phyloP scores from a whole-genome alignment of 2,888 invertebrate species.

The Lamproptera curius region DNA sequence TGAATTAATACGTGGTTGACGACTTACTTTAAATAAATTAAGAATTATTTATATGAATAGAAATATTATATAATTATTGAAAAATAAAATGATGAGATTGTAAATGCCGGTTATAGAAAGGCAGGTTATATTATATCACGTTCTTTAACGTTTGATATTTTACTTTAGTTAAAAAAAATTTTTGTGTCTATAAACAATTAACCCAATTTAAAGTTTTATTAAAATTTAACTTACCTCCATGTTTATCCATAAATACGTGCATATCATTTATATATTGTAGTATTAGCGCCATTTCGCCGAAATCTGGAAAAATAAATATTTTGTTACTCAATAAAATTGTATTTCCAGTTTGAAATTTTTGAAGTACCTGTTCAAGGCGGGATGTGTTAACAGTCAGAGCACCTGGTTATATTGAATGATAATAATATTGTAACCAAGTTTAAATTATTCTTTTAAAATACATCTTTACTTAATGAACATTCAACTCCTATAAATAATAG shows the following conservation, averaged over 20 bases:
- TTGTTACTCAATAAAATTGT: background rate
- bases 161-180: too few species aligned
- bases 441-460: conserved; percentile 9
- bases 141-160: too few species aligned
- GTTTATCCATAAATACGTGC: conserved; percentile 88
- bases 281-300: conserved; percentile 85
- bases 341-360: conserved; percentile 24
- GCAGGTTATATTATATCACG: too few species aligned
- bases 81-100: too few species aligned
- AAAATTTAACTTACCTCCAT: conserved; percentile 86
- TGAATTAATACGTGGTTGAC: too few species aligned
- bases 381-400: conserved; percentile 19
- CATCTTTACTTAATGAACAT: conserved; percentile 11
- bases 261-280: conserved; percentile 88
- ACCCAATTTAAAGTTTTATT: too few species aligned
- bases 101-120: background rate
- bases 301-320: conserved; percentile 58
- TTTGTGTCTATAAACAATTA: too few species aligned
- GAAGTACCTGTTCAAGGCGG: conserved; percentile 21
- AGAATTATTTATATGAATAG: too few species aligned
- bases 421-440: conserved; percentile 1
- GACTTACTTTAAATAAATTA: too few species aligned
- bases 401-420: conserved; percentile 9
- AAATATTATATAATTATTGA: too few species aligned
- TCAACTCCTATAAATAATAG: conserved; percentile 1